Evolutionary conservation across 1,140 invertebrate genomes (phyloP), one percentile per base, ranked within the genome.

Genomic region (Geopemphigus sp.): DNA sequence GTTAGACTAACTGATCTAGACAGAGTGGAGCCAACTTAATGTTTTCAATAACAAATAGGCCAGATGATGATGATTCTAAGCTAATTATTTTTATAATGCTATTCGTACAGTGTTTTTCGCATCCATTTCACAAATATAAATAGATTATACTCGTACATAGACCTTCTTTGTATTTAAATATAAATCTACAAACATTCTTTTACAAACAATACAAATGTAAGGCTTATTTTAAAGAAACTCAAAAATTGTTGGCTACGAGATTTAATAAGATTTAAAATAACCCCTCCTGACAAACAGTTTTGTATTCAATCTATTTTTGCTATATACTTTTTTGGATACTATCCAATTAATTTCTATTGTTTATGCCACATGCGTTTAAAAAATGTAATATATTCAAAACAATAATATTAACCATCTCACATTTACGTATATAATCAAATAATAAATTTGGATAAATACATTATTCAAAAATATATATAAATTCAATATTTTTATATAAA

Each of bases 291-390:
- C 14, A 70, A 50, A 70, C 8, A 29, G 24, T 26, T 53, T 66
- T 45, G 11, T 66, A 45, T 45, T 29, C 8, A 19, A 70, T 70
- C 47, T 70, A 70, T 53, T 53, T 70, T 53, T 70, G 47, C 8
- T 53, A 29, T 70, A 53, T 17, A 70, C 50, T 70, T 2, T 70
- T 8, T 32, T 70, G 66, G 66, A 17, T 2, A 53, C 26, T 17
- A 19, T 70, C 47, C 47, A 70, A 53, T 70, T 70, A 70, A 70
- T 70, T 70, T 70, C 66, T 70, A 53, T 70, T 70, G 66, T 53
- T 53, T 29, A 26, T 53, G 6, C 53, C 1, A 53, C 47, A 70
- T 19, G 3, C 53, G 8, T 29, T 68, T 50, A 19, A 70, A 29
- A 70, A 70, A 70, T 70, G 3, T 19, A 24, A 68, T 19, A 39